A percentile compares a stretch with the other conserved stretches of the same genome.
These are phyloP conservation scores for Stenodema calcarata DNA, from an alignment of 2,888 invertebrate genomes.

Conservation along the genomic window DNA sequence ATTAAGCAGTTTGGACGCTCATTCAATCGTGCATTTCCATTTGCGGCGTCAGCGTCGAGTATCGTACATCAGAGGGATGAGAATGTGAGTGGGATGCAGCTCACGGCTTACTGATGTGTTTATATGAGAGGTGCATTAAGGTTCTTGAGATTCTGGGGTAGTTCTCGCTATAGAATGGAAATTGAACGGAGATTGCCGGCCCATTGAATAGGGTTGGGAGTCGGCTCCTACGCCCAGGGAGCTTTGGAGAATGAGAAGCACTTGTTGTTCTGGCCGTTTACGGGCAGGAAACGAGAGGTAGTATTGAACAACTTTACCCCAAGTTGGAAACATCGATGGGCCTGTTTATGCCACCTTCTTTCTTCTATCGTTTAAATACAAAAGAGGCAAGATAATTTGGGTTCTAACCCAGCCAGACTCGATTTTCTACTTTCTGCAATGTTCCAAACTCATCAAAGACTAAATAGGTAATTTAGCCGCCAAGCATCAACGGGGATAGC, in stretches of 20 bases:
- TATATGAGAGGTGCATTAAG: background rate
- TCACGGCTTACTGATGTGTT: background rate
- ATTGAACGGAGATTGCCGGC: constrained; percentile 32
- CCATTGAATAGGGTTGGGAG: constrained; percentile 29
- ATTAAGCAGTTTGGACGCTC: no score
- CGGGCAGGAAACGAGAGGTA: background rate
- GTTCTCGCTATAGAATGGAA: constrained; percentile 30
- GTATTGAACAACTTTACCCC: constrained; percentile 15
- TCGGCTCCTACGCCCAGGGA: background rate
- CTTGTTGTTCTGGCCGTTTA: constrained; percentile 26
- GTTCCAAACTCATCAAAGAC: no score
- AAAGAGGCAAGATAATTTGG: background rate
- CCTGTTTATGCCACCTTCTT: background rate
- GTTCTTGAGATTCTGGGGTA: background rate
- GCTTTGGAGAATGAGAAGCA: constrained; percentile 21
- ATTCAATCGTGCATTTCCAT: no score
- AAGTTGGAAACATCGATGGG: background rate
- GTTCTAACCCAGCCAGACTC: no score
- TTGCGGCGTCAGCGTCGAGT: no score
- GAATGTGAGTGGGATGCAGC: background rate
- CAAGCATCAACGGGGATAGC: no score
- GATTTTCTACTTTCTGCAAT: no score
- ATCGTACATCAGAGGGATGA: background rate
- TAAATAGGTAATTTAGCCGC: no score
- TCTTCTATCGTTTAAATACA: background rate